Conservation (phyloP, 2,797 vertebrate species). For the Anas capensis region DNA sequence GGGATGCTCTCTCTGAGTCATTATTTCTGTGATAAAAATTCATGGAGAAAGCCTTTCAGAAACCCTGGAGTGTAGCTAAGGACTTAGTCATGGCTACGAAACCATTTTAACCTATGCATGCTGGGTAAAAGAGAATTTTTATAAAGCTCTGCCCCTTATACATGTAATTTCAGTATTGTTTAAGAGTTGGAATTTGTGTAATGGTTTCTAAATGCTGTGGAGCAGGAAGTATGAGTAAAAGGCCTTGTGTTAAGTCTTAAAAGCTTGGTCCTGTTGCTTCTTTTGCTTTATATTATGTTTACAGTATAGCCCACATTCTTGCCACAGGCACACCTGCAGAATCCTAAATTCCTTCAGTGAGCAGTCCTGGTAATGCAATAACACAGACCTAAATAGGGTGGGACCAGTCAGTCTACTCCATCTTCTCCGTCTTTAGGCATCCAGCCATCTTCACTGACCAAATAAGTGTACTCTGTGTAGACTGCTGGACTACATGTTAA, state of each 20-base stretch:
- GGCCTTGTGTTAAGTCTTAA: neutral
- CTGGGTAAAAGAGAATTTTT: neutral
- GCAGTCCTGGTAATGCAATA: rapidly evolving
- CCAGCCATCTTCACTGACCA: neutral
- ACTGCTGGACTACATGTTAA: neutral
- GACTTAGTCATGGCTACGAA: neutral
- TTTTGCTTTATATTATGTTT: neutral
- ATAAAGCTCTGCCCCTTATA: neutral
- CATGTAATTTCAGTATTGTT: neutral
- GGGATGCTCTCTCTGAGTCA: slow-evolving; percentile 50
- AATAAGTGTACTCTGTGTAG: neutral
- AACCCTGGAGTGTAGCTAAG: neutral
- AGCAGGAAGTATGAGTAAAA: neutral
- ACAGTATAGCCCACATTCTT: neutral
- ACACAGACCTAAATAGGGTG: neutral
- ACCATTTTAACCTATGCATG: neutral
- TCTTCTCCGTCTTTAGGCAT: neutral
- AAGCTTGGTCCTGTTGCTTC: neutral
- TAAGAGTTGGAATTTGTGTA: neutral
- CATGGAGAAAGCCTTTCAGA: neutral
- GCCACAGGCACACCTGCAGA: neutral
- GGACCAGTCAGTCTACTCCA: neutral
- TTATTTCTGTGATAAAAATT: slow-evolving; percentile 32
- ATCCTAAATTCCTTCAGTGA: neutral
- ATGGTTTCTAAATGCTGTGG: neutral